Evolutionary conservation across 2,888 invertebrate species (phyloP), one percentile per base, ranked within the genome.

Genomic region (Callyntrura guangdongensis): DNA sequence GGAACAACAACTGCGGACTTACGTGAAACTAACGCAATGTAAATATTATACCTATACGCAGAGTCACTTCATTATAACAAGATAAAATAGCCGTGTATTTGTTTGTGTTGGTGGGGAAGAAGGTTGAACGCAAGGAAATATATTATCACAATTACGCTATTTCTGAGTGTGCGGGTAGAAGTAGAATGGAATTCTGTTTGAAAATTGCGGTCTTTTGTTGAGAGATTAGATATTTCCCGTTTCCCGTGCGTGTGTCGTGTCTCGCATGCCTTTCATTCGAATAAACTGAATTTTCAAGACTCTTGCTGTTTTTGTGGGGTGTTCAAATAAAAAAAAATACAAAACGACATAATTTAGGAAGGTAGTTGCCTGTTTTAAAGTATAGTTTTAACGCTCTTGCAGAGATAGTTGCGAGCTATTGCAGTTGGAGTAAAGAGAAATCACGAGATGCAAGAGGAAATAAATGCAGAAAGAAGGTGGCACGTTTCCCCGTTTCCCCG

Each of bases 221-320:
- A 74, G 47, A 74, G 74, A 74, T 74, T 74, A 74, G 74, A 74
- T 74, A 74, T 74, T 74, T 74, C 49, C 74, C 74, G 74, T 74
- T 74, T 74, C 49, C 49, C 74, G 67, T 74, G 74, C 74, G 74
- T 74, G 74, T 74, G 74, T 47, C 17, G 1, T 64, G 74, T 74
- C 47, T 74, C 47, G 45, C 74, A 74, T 64, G 74, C 47, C 47
- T 74, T 47, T 74, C 74, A 74, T 74, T 74, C 27, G 27, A 25
- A 67, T 27, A 67, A n/a, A 67, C 27, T 67, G 67, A 25, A 27
- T 27, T 67, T 25, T 14, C 27, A 27, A 27, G 12, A 27, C 47
- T 20, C n/a, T 45, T 47, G n/a, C 49, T 8, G 47, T 47, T 12
- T 69, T 36, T 69, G 22, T 67, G 36, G 36, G 36, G 36, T 36